phyloP scores from a whole-genome alignment of 2,797 vertebrate species.

The Microctenopoma lineatum region DNA sequence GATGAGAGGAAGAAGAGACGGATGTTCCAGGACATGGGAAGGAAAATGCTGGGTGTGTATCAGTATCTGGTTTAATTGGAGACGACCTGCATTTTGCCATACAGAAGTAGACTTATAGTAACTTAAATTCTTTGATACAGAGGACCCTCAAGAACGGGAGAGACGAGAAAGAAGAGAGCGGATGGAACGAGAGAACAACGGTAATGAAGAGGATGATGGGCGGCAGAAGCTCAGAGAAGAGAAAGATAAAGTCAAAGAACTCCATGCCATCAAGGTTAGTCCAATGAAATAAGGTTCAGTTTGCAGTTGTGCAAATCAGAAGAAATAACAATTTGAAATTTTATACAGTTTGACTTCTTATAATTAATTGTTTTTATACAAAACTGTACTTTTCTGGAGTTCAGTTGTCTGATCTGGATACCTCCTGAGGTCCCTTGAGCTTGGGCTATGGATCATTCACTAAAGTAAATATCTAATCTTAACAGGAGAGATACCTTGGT shows the following conservation, averaged over 20 bases:
- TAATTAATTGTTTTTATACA: not conserved
- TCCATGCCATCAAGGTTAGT: slow-evolving; percentile 94
- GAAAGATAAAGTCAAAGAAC: slow-evolving; percentile 97
- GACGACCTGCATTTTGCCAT: not conserved
- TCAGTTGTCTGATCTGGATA: too few relatives aligned
- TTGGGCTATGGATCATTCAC: not conserved
- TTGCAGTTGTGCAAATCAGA: not conserved
- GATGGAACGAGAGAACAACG: slow-evolving; percentile 96
- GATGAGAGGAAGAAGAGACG: slow-evolving; percentile 95
- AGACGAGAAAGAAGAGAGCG: slow-evolving; percentile 93
- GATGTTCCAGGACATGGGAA: slow-evolving; percentile 94
- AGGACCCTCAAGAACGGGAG: slow-evolving; percentile 97
- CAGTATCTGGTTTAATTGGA: not conserved
- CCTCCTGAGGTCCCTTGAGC: too few relatives aligned
- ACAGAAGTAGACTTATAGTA: not conserved
- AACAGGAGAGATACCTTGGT: slow-evolving; percentile 94
- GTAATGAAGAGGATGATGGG: slow-evolving; percentile 94
- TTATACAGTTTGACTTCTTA: too few relatives aligned
- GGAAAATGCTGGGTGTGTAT: slow-evolving; percentile 94
- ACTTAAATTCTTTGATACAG: slow-evolving; percentile 70
- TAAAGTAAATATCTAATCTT: not conserved
- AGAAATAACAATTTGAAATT: not conserved
- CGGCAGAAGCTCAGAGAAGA: slow-evolving; percentile 96
- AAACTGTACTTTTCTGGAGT: not conserved
- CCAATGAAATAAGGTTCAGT: not conserved